These are phyloP conservation scores for Peromyscus maniculatus DNA, from an alignment of 2,113 vertebrate genomes.

Conservation along the genomic window DNA sequence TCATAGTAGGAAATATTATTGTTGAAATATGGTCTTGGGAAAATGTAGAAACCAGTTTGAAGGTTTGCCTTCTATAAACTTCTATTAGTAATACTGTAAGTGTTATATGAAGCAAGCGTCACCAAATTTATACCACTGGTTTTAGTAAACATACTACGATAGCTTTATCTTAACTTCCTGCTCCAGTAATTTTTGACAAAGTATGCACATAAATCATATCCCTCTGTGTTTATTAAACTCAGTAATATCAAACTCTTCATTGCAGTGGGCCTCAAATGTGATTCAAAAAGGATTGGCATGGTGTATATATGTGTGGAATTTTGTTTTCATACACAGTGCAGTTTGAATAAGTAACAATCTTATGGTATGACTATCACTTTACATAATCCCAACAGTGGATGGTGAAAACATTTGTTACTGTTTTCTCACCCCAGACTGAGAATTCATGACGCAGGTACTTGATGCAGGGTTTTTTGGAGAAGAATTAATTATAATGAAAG, in stretches of 20 bases:
- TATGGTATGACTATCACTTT: neutral
- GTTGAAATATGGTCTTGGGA: neutral
- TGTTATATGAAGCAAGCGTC: neutral
- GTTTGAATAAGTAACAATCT: neutral
- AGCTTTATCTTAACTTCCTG: neutral
- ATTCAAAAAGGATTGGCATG: neutral
- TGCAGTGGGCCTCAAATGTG: neutral
- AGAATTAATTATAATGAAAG: conserved; percentile 77
- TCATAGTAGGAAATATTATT: neutral
- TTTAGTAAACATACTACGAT: neutral
- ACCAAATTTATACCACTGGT: conserved; percentile 1
- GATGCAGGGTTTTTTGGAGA: neutral
- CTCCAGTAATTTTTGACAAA: neutral
- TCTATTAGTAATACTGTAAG: neutral
- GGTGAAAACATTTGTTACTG: neutral
- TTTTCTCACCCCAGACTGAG: neutral
- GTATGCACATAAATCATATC: neutral
- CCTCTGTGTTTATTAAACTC: neutral
- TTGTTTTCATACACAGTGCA: neutral
- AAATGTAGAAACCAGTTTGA: neutral
- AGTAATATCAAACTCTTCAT: neutral
- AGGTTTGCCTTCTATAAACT: neutral
- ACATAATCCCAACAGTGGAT: neutral
- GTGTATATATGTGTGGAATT: neutral
- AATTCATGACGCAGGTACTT: neutral